These are phyloP conservation scores for Patella caerulea DNA, from an alignment of 2,888 invertebrate species.

Conservation along the genomic window DNA sequence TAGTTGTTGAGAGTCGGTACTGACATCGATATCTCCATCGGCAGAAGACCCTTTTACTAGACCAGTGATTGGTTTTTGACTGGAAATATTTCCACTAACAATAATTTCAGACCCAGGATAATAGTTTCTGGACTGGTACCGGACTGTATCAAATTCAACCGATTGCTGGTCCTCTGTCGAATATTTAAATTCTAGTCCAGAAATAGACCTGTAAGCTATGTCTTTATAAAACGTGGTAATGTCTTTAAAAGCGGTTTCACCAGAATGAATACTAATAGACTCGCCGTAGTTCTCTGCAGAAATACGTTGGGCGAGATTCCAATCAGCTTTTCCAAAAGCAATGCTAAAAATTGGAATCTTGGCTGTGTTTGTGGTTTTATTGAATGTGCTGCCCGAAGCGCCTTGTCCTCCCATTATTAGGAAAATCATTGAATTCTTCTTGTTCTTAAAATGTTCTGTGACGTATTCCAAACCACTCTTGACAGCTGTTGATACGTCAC, in stretches of 20 bases:
- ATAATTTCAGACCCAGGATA: not conserved
- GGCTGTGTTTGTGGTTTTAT: conserved; percentile 31
- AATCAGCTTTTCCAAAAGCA: conserved; percentile 25
- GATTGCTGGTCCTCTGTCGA: not conserved
- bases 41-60: too few relatives aligned
- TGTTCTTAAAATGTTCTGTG: not conserved
- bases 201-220: not conserved
- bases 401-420: not conserved
- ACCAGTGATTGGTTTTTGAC: too few relatives aligned
- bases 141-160: not conserved
- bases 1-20: too few relatives aligned
- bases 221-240: not conserved
- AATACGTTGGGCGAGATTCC: not conserved
- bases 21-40: too few relatives aligned
- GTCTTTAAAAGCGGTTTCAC: not conserved
- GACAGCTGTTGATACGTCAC: not conserved
- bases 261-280: not conserved
- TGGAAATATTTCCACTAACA: not conserved
- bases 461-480: not conserved
- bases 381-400: conserved; percentile 17
- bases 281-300: not conserved
- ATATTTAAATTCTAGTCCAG: not conserved
- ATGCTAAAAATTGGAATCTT: conserved; percentile 24
- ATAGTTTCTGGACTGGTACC: not conserved
- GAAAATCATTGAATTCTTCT: not conserved